phyloP scores from a whole-genome alignment of 2,797 vertebrate species.

The Hapalemur alaotrensis region DNA sequence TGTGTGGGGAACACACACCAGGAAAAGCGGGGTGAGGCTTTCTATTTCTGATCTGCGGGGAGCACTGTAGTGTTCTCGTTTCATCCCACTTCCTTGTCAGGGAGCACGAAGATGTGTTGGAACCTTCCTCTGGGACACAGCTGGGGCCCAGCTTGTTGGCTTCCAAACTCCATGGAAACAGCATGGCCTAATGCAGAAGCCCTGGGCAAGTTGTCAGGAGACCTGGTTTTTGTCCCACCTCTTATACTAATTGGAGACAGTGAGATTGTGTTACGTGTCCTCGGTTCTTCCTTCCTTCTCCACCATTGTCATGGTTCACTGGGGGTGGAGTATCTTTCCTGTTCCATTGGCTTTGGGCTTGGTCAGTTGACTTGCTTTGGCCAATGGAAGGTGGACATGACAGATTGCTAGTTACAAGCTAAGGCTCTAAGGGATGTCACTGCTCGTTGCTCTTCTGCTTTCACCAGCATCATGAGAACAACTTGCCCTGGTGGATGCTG shows the following conservation, averaged over 20 bases:
- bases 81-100: neutral
- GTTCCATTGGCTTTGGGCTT: neutral
- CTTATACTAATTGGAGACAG: neutral
- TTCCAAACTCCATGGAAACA: neutral
- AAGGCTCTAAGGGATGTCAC: neutral
- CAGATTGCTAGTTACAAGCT: neutral
- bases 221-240: neutral
- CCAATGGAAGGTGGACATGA: neutral
- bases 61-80: neutral
- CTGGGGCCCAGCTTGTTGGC: neutral
- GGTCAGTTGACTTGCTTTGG: neutral
- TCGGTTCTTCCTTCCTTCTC: neutral
- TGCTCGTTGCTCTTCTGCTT: neutral
- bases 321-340: fast-evolving
- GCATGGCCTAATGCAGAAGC: neutral
- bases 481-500: neutral
- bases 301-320: neutral
- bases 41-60: neutral
- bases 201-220: neutral
- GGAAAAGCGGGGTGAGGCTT: neutral
- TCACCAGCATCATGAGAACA: neutral
- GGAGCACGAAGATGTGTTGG: neutral
- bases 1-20: neutral
- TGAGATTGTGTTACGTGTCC: neutral
- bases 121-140: neutral